A percentile compares a stretch with the other conserved stretches of the same genome.
Conservation (phyloP, 2,113 vertebrate genomes). For the Hoplias malabaricus region DNA sequence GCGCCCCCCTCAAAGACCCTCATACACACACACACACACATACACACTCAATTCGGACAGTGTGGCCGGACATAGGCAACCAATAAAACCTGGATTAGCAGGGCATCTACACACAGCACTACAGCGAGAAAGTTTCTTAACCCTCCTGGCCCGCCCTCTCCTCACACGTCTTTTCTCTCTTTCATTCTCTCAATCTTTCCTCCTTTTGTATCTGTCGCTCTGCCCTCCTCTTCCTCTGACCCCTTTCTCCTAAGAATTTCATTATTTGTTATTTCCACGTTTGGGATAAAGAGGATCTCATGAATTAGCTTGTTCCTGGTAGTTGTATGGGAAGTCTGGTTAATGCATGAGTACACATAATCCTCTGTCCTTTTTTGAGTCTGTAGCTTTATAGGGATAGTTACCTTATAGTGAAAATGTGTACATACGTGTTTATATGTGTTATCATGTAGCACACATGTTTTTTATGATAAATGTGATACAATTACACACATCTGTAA, state of each 20-base stretch:
- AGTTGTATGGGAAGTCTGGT: constrained; percentile 53
- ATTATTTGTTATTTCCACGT: constrained; percentile 69
- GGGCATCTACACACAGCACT: constrained; percentile 73
- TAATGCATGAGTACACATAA: constrained; percentile 41
- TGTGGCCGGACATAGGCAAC: constrained; percentile 77
- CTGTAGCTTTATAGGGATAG: constrained; percentile 35
- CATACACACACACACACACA: constrained; percentile 31
- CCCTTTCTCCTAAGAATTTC: constrained; percentile 50
- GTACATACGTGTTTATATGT: too few species aligned
- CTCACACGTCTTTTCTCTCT: constrained; percentile 66
- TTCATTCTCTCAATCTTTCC: constrained; percentile 66
- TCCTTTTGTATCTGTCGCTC: constrained; percentile 54
- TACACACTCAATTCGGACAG: constrained; percentile 71
- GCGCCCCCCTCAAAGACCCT: constrained; percentile 66
- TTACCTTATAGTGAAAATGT: constrained; percentile 5
- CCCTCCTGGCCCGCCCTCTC: constrained; percentile 71
- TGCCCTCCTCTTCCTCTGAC: constrained; percentile 55
- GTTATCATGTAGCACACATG: background rate
- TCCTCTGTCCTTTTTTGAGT: constrained; percentile 30
- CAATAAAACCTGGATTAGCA: constrained; percentile 86
- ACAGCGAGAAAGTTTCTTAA: constrained; percentile 76
- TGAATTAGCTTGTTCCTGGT: constrained; percentile 66
- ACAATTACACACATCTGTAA: too few species aligned
- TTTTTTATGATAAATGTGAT: too few species aligned
- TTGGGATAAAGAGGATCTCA: constrained; percentile 70